Conservation (phyloP, 2,797 vertebrate species). For the Odontamblyopus rebecca region DNA sequence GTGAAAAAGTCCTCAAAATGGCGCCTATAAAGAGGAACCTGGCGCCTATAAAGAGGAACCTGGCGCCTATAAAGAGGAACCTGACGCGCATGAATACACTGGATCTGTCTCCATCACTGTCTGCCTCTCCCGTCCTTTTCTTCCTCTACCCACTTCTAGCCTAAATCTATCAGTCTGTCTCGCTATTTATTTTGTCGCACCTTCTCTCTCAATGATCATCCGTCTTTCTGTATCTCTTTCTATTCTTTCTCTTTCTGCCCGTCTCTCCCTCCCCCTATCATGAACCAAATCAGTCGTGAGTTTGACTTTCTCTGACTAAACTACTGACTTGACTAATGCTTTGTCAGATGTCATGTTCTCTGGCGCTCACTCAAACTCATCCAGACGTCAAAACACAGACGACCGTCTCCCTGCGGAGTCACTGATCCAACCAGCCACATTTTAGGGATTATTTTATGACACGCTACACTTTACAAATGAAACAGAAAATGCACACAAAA, state of each 20-base stretch:
- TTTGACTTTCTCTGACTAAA: slow-evolving; percentile 18
- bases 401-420: slow-evolving; percentile 28
- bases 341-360: slow-evolving; percentile 29
- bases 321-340: slow-evolving; percentile 34
- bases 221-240: neutral
- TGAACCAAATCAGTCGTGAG: slow-evolving; percentile 14
- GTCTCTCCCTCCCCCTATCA: slow-evolving; percentile 1
- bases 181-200: no score
- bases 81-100: no score
- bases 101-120: no score
- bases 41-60: no score
- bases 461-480: neutral
- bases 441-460: neutral
- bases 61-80: no score
- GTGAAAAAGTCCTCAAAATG: no score
- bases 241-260: slow-evolving; percentile 7
- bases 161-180: no score
- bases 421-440: slow-evolving; percentile 3
- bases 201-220: neutral
- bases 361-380: slow-evolving; percentile 30
- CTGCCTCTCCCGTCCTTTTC: no score
- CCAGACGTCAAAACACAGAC: slow-evolving; percentile 41
- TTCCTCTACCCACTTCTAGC: no score
- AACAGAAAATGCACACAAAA: no score
- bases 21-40: no score